Evolutionary conservation across 1,140 invertebrate genomes (phyloP).

Genomic region (Proctacanthus coquilletti): DNA sequence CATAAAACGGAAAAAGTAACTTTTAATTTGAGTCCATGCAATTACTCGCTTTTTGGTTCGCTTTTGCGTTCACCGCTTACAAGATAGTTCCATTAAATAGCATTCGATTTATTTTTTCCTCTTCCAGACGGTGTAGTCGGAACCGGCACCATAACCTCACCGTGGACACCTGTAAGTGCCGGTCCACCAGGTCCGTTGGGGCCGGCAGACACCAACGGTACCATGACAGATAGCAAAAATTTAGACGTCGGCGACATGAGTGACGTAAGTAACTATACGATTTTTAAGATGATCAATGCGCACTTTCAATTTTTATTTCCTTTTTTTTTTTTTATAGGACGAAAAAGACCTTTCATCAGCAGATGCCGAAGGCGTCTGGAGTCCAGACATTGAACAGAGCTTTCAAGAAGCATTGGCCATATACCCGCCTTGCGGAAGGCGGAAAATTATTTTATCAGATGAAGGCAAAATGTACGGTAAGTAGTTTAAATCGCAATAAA

Average conservation of each 20-base stretch:
- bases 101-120: conserved; percentile 14
- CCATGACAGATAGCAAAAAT: conserved; percentile 64
- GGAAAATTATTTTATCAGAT: conserved; percentile 99
- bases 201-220: conserved; percentile 54
- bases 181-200: conserved; percentile 44
- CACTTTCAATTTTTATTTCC: conserved; percentile 6
- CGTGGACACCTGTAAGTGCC: conserved; percentile 51
- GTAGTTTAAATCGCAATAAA: too few species aligned
- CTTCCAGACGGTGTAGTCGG: conserved; percentile 50
- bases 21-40: too few species aligned
- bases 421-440: conserved; percentile 95
- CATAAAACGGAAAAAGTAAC: too few species aligned
- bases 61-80: too few species aligned
- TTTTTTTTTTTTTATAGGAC: conserved; percentile 40
- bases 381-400: conserved; percentile 98
- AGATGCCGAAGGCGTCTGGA: conserved; percentile 99
- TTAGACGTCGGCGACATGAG: conserved; percentile 70
- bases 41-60: too few species aligned
- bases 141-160: conserved; percentile 73
- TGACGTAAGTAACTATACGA: conserved; percentile 49
- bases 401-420: conserved; percentile 99
- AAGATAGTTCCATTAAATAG: too few species aligned
- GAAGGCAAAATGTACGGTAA: conserved; percentile 99
- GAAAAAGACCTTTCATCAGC: conserved; percentile 78
- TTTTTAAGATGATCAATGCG: neutral